phyloP scores from a whole-genome alignment of 2,888 invertebrate genomes.

The Caenorhabditis afra region DNA sequence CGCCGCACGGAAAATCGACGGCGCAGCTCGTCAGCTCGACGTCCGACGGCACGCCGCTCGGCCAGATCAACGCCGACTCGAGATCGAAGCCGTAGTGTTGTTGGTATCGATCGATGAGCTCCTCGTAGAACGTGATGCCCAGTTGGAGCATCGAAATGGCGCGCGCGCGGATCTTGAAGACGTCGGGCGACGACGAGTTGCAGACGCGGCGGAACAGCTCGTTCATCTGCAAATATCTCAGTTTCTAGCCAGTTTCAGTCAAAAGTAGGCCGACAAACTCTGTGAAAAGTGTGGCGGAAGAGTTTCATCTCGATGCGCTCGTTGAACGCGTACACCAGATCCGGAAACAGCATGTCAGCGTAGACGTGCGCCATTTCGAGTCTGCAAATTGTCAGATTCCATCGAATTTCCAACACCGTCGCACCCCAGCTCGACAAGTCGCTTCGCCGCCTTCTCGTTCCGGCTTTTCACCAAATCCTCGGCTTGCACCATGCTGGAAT shows the following conservation, averaged over 20 bases:
- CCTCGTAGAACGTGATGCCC: conserved; percentile 85
- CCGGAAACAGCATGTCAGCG: conserved; percentile 40
- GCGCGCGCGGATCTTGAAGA: conserved; percentile 31
- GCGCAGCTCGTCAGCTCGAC: conserved; percentile 1
- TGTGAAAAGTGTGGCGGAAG: conserved; percentile 57
- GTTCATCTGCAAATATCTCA: conserved; percentile 30
- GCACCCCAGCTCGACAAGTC: conserved; percentile 56
- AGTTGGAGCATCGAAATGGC: not conserved
- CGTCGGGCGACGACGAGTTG: conserved; percentile 34
- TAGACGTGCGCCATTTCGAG: conserved; percentile 49
- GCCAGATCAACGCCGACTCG: conserved; percentile 61
- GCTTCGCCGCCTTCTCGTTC: conserved; percentile 59
- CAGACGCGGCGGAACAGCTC: conserved; percentile 33
- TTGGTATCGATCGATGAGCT: conserved; percentile 87
- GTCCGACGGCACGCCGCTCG: conserved; percentile 18
- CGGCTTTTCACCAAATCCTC: conserved; percentile 46
- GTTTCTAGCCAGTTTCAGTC: not conserved
- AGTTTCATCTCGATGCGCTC: conserved; percentile 61
- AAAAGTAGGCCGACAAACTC: not conserved
- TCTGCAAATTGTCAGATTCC: conserved; percentile 36
- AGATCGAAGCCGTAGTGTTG: conserved; percentile 86
- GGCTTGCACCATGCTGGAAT: conserved; percentile 55
- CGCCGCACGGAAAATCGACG: conserved; percentile 25
- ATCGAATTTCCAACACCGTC: not conserved
- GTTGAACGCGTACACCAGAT: conserved; percentile 61